A percentile compares a stretch with the other conserved stretches of the same genome.
Conservation (phyloP, 2,113 vertebrate species). For the Suricata suricatta region DNA sequence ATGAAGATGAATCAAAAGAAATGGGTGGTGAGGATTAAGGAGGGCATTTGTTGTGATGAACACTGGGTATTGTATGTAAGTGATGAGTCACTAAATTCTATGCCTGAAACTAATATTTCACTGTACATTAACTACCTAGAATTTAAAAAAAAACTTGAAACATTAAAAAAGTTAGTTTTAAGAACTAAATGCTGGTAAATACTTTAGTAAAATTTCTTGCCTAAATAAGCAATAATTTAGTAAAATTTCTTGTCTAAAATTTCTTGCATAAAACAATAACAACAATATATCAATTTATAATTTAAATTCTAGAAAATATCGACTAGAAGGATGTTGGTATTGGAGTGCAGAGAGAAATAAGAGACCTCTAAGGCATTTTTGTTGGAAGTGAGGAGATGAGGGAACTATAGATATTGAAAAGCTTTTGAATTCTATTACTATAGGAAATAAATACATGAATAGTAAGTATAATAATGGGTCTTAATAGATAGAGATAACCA, state of each 20-base stretch:
- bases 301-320: conserved; percentile 10
- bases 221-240: background rate
- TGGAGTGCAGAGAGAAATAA: background rate
- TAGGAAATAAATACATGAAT: background rate
- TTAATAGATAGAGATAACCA: background rate
- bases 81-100: background rate
- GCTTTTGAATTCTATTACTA: background rate
- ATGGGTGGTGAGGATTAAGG: background rate
- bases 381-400: background rate
- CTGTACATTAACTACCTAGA: background rate
- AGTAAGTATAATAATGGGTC: background rate
- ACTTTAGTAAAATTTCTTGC: background rate
- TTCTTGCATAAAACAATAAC: background rate
- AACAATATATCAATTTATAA: background rate
- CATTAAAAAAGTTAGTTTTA: background rate
- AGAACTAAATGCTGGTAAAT: background rate
- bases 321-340: background rate
- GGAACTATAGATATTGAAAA: background rate
- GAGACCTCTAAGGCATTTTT: background rate
- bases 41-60: background rate
- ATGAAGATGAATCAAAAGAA: background rate
- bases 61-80: background rate
- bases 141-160: background rate
- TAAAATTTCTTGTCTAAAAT: no score
- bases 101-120: background rate